Conservation (phyloP, 2,797 vertebrate genomes). For the Petrocephalus sullivani region DNA sequence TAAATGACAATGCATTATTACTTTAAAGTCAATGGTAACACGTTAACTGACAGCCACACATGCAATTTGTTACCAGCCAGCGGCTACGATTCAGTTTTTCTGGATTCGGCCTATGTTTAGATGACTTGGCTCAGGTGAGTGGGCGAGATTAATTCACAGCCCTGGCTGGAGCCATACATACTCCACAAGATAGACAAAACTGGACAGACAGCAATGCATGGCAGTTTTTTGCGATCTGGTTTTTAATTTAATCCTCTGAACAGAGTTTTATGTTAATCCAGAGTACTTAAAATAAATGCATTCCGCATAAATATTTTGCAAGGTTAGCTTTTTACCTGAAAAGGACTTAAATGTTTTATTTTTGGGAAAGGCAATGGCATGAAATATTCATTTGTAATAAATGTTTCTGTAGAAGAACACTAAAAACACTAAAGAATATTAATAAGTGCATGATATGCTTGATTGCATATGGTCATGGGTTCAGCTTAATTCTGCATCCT, state of each 20-base stretch:
- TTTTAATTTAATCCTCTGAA: constrained; percentile 7
- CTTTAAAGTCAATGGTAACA: not conserved
- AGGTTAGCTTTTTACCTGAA: not conserved
- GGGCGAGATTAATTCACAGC: not conserved
- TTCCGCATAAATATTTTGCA: not conserved
- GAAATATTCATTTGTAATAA: constrained; percentile 6
- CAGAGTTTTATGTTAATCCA: constrained; percentile 9
- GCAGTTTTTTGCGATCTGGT: not conserved
- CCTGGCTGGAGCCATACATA: not conserved
- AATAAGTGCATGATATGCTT: not conserved
- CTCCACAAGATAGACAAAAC: not conserved
- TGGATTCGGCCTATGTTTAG: not conserved
- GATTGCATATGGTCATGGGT: not conserved
- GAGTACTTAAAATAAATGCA: not conserved
- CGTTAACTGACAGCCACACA: not conserved
- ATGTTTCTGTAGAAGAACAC: not conserved
- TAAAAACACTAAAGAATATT: not conserved
- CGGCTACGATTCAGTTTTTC: not conserved
- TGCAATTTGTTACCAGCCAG: not conserved
- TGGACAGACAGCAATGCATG: not conserved
- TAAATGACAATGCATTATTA: not conserved
- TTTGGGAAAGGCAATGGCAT: not conserved
- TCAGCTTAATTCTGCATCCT: not conserved
- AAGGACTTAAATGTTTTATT: constrained; percentile 11
- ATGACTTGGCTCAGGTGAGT: not conserved